Base-by-base conservation (phyloP, 2,113 vertebrate genomes). In the Mesoclemmys tuberculata region DNA sequence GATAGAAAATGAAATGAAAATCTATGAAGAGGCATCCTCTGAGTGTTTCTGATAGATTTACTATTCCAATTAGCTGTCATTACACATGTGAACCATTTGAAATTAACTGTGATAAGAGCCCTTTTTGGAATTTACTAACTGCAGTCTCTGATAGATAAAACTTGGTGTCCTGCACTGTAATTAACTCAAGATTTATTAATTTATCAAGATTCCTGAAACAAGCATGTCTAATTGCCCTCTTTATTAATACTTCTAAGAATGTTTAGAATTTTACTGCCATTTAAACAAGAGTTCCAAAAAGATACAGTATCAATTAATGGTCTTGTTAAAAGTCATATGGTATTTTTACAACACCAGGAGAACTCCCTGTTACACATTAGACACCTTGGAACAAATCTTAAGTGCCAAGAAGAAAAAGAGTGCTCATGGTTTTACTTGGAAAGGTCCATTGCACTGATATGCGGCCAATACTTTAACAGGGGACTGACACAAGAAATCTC, bases 171-270 rank as follows among this genome's bases (percentile, higher is more conserved):
- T 0, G 71, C 83, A 86, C 83, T 93, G 71, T 93, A 97, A 97
- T 96, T 97, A 96, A 96, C 71, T 96, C 75, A 80, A 96, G 92
- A 96, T 96, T 96, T 96, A 97, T 96, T 97, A 94, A 96, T 97
- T 97, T 97, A 97, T 97, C 81, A 95, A 89, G 92, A 79, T 44
- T 95, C 83, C 71, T 89, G 75, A 95, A 97, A 92, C 77, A 94
- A 94, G 92, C 88, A 87, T 96, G 90, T 96, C 95, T 97, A 98
- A 97, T 97, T 95, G 87, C 85, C 80, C 85, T 93, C 92, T 95
- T 97, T 95, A 97, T 97, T 97, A 97, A 97, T 95, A 87, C 58
- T 82, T 91, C 95, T 80, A 94, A 95, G 94, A 96, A 96, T 90
- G 91, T 93, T 97, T 97, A 97, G 94, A 92, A 93, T 97, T 97